A percentile compares a stretch with the other conserved stretches of the same genome.
phyloP scores from a whole-genome alignment of 2,888 invertebrate genomes.

The Diadegma fenestrale region DNA sequence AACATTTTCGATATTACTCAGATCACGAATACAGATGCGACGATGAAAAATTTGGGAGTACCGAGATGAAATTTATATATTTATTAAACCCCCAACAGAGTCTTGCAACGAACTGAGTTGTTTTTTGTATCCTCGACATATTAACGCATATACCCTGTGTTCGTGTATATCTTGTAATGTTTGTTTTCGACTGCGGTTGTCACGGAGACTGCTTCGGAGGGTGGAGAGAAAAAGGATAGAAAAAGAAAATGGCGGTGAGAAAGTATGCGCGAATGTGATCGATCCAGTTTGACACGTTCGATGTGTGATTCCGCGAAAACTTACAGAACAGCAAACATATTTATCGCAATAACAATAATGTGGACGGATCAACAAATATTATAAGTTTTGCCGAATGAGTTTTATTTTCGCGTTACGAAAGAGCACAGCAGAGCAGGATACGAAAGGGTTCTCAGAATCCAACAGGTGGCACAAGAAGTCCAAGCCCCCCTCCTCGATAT shows the following conservation, averaged over 20 bases:
- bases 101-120: not conserved
- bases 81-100: not conserved
- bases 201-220: constrained; percentile 2
- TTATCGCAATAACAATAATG: not conserved
- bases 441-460: constrained; percentile 4
- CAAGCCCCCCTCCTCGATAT: not conserved
- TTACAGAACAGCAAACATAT: not conserved
- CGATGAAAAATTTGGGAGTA: not conserved
- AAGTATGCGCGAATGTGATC: not conserved
- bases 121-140: not conserved
- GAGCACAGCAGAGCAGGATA: constrained; percentile 10
- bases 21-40: not conserved
- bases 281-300: not conserved
- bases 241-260: not conserved
- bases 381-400: constrained; percentile 2
- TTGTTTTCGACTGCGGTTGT: constrained; percentile 32
- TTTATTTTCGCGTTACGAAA: not conserved
- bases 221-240: not conserved
- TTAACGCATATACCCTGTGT: not conserved
- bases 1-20: constrained; percentile 69
- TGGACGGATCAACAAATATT: not conserved
- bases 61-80: not conserved
- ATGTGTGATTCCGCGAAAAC: not conserved
- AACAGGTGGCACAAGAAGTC: constrained; percentile 15
- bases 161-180: not conserved